Conservation (phyloP, 2,888 invertebrate genomes). For the Cataglyphis albicans region DNA sequence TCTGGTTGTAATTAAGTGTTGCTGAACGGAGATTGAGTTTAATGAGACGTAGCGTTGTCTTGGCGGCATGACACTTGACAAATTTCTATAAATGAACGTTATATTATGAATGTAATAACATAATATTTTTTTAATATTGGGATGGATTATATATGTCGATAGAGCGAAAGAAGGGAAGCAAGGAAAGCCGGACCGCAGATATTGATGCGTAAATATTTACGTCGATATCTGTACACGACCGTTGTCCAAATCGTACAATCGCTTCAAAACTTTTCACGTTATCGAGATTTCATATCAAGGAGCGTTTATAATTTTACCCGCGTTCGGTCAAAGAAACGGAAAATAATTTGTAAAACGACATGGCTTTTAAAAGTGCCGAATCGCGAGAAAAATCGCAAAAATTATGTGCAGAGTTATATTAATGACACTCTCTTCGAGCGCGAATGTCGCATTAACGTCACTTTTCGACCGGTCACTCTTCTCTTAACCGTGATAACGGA, state of each 20-base stretch:
- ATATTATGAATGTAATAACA: not conserved
- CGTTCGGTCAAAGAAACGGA: not conserved
- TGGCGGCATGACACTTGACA: slow-evolving; percentile 7
- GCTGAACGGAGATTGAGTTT: slow-evolving; percentile 38
- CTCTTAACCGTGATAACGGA: slow-evolving; percentile 32
- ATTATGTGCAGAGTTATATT: slow-evolving; percentile 9
- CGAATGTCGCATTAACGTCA: slow-evolving; percentile 7
- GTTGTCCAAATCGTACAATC: slow-evolving; percentile 5
- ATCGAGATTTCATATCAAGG: slow-evolving; percentile 3
- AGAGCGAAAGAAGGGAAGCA: not conserved
- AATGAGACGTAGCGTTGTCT: slow-evolving; percentile 21
- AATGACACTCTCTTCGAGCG: not conserved
- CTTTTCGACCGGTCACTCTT: slow-evolving; percentile 18
- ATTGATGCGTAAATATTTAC: not conserved
- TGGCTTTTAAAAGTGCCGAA: slow-evolving; percentile 9
- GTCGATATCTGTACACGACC: not conserved
- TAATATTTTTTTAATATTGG: not conserved
- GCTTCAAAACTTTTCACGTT: not conserved
- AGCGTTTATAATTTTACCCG: not conserved
- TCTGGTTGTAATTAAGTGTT: slow-evolving; percentile 40
- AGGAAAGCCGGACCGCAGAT: not conserved
- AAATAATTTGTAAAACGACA: slow-evolving; percentile 1
- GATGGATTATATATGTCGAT: not conserved
- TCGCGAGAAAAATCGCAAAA: slow-evolving; percentile 8
- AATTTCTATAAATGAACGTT: slow-evolving; percentile 3